A percentile compares a stretch with the other conserved stretches of the same genome.
Conservation (phyloP, 2,797 vertebrate species). For the Gymnocypris eckloni region DNA sequence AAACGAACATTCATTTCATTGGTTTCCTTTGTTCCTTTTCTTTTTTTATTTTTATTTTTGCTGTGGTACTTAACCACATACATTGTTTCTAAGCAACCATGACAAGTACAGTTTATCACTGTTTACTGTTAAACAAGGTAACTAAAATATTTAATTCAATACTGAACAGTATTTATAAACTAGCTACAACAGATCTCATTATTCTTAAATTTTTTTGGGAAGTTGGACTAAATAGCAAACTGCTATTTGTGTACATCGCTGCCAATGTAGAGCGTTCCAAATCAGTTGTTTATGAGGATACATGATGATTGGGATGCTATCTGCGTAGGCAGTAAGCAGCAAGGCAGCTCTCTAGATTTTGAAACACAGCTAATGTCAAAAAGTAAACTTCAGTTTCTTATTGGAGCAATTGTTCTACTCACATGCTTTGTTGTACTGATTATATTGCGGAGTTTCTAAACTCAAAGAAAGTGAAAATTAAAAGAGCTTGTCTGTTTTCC, state of each 20-base stretch:
- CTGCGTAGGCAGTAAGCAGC: too few relatives aligned
- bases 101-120: neutral
- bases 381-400: neutral
- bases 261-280: too few relatives aligned
- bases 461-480: neutral
- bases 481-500: neutral
- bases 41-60: neutral
- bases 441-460: neutral
- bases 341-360: too few relatives aligned
- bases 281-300: too few relatives aligned
- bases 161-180: neutral
- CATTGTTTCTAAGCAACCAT: slow-evolving; percentile 22
- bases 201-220: too few relatives aligned
- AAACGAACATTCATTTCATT: neutral
- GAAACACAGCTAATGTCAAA: neutral
- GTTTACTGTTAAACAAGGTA: neutral
- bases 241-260: too few relatives aligned
- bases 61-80: neutral
- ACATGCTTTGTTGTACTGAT: neutral
- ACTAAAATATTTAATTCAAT: neutral
- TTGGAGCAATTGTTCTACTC: neutral
- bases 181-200: neutral
- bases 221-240: too few relatives aligned
- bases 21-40: slow-evolving; percentile 2
- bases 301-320: too few relatives aligned